Evolutionary conservation across 2,888 invertebrate species (phyloP).

Genomic region (Chrysina gloriosa): DNA sequence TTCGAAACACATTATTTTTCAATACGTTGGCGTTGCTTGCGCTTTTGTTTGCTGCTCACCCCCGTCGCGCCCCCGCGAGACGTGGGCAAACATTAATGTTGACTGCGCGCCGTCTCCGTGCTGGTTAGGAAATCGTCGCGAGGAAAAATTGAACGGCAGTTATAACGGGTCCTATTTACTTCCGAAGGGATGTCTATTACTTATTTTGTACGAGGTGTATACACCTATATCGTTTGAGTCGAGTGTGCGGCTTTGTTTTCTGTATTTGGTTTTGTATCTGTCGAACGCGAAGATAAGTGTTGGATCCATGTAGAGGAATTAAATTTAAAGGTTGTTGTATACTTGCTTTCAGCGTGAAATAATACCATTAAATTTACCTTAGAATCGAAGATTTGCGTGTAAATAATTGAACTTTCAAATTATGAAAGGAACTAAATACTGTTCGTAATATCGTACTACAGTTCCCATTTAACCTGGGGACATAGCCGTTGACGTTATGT

Average conservation of each 20-base stretch:
- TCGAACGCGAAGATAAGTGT: too few relatives aligned
- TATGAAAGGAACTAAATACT: too few relatives aligned
- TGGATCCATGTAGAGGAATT: too few relatives aligned
- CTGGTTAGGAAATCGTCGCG: neutral
- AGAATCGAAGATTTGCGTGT: too few relatives aligned
- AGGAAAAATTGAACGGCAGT: conserved; percentile 6
- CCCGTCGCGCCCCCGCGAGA: neutral
- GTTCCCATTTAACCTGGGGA: too few relatives aligned
- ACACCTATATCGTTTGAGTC: neutral
- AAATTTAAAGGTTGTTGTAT: too few relatives aligned
- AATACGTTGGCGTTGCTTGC: conserved; percentile 26
- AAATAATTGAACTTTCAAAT: too few relatives aligned
- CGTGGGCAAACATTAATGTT: conserved; percentile 19
- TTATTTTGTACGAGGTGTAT: neutral
- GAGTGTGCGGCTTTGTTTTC: neutral
- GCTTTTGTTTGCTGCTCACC: conserved; percentile 6
- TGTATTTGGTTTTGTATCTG: too few relatives aligned
- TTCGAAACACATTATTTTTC: conserved; percentile 35
- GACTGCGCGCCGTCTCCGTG: conserved; percentile 2
- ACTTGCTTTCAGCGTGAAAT: too few relatives aligned
- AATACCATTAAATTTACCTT: too few relatives aligned
- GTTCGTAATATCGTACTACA: too few relatives aligned
- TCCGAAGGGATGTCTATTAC: neutral
- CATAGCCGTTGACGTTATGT: too few relatives aligned
- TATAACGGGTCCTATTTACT: conserved; percentile 25